Evolutionary conservation across 1,140 invertebrate genomes (phyloP), one percentile per base, ranked within the genome.

Genomic region (Melipona quadrifasciata): DNA sequence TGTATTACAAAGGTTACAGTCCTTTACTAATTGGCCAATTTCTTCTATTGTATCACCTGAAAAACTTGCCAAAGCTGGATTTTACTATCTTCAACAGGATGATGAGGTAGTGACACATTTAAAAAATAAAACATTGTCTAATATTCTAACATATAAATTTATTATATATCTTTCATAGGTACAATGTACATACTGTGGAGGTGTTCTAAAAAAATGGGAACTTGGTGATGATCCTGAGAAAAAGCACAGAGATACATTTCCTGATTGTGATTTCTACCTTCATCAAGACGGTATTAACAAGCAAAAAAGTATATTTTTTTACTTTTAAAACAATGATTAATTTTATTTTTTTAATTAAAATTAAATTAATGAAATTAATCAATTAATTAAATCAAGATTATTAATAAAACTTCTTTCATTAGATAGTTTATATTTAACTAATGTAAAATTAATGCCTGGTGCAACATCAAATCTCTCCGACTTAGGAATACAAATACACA

Each of bases 121-220:
- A 71, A 71, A 80, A 31, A 78, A 47, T 24, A 17, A 61, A 51
- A 65, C 57, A 21, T 34, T 74, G n/a, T n/a, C 68, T 68, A 14
- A 39, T 82, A 57, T 39, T 39, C 27, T 51, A 17, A 65, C 5
- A 67, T 61, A 34, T 39, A n/a, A 19, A 65, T 88, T 99, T 61
- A 31, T 70, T 64, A 65, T 65, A 84, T 67, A 83, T 80, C 58
- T 88, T 80, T 87, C 79, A 79, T 58, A 97, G 92, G 97, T 98
- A 0, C 96, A 97, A 87, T 99, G 98, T 94, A 97, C 96, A 21
- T 98, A 96, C 95, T 98, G 97, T 94, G 95, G 96, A 89, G 97
- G 96, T 77, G 94, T 98, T 67, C 95, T 97, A 88, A 95, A 94
- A 86, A 95, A 96, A 88, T 99, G 97, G 98, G 96, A 96, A 93